phyloP scores from a whole-genome alignment of 53 echinoderm and acorn worm genomes.

The Stichopus horrens region DNA sequence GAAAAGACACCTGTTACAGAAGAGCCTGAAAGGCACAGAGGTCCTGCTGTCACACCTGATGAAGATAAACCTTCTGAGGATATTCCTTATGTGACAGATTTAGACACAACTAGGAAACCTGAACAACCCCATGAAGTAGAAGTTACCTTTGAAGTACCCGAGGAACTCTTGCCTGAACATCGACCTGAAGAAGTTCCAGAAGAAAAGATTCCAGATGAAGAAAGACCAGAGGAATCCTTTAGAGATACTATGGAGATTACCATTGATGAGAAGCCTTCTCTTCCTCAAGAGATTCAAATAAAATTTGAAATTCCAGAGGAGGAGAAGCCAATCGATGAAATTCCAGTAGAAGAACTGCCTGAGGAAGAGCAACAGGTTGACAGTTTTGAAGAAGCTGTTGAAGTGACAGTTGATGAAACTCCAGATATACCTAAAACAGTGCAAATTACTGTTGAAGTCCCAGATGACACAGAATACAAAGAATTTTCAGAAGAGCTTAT shows the following conservation, averaged over 20 bases:
- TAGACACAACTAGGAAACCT: constrained; percentile 50
- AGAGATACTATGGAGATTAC: constrained; percentile 26
- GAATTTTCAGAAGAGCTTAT: neutral
- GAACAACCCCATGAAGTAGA: constrained; percentile 52
- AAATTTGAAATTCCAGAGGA: constrained; percentile 32
- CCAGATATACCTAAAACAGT: constrained; percentile 10
- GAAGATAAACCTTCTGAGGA: neutral
- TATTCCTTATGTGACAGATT: constrained; percentile 46
- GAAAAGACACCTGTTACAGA: constrained; percentile 44
- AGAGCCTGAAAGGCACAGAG: constrained; percentile 46
- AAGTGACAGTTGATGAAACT: constrained; percentile 12
- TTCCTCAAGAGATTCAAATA: constrained; percentile 40
- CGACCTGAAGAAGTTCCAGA: neutral
- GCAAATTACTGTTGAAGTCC: constrained; percentile 29
- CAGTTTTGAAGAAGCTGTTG: neutral
- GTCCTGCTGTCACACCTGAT: constrained; percentile 47
- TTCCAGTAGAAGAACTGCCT: neutral
- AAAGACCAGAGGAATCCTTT: constrained; percentile 18
- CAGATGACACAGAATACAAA: constrained; percentile 33
- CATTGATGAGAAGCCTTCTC: constrained; percentile 39
- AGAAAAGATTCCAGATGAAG: constrained; percentile 19
- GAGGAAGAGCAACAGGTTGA: neutral
- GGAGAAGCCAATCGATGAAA: constrained; percentile 38
- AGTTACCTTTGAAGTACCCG: constrained; percentile 46
- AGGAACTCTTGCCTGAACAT: constrained; percentile 9